Base-by-base conservation (phyloP, 2,888 invertebrate genomes). In the Autographa gamma region DNA sequence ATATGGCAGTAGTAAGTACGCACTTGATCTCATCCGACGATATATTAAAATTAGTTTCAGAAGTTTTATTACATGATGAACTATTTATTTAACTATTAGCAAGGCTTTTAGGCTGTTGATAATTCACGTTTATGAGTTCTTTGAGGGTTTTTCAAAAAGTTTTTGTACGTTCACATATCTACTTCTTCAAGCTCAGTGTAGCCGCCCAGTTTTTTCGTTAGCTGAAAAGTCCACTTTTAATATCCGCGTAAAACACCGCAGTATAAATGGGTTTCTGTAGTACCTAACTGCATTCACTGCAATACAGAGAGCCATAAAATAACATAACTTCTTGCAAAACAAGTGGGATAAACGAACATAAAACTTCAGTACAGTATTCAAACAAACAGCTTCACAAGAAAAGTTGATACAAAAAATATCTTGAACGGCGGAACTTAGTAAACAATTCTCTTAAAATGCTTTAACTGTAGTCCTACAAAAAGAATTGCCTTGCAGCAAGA, bases 181-280 rank as follows among this genome's bases (percentile, higher is more conserved):
- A 13, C 41, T 19, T 41, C 4, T 60, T 1, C 41, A 34, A 38
- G n/a, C 34, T n/a, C 9, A 11, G 59, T 18, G 6, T 56, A 13
- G 32, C 63, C 63, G 18, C 38, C 63, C 63, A n/a, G 41, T 69
- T 66, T 62, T 66, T 59, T 52, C 63, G 64, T 64, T 65, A 69
- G 52, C 56, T 62, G 32, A 64, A 73, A 72, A 43, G 34, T 25
- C 60, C 32, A n/a, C 25, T 66, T 71, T 76, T 78, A 73, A 69
- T 56, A 80, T 66, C 60, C 61, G 71, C 66, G 43, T 56, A 62
- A 72, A 76, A 69, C 38, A 58, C 18, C 60, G 66, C 69, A 67
- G 67, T 71, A 80, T 79, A 81, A 81, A 86, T 82, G 68, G 76
- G 80, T 80, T 82, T 81, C 76, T 75, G 78, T 74, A 66, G 69